Base-by-base conservation (phyloP, 2,797 vertebrate genomes). In the Argya squamiceps region DNA sequence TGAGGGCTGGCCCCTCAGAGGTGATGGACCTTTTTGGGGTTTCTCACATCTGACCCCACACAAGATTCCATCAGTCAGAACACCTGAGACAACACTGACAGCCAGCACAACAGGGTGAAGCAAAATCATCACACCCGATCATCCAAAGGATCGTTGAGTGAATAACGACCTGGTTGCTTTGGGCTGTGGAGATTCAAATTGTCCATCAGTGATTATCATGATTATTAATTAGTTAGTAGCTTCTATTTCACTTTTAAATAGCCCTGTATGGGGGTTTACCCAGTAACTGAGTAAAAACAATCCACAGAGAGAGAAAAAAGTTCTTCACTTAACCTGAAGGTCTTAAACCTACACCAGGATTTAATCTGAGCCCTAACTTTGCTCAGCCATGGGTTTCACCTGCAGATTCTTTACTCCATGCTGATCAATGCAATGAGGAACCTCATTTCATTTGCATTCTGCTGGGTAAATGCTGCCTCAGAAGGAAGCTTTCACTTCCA, bases 141-240 rank as follows among this genome's bases (percentile, higher is more conserved):
- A 22, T 7, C 21, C 55, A 75, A 44, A 63, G 5, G 7, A 1
- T 10, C 49, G 2, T 0, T 34, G 43, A 67, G 20, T 7, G 2
- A 13, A 21, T 0, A 20, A n/a, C 15, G 27, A 80, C 1, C 11
- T 24, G 34, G 5, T 41, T 41, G 32, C 26, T 47, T 22, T 30
- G 44, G 6, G 17, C 2, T n/a, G 3, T 10, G 32, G 3, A 18
- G 19, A 17, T 82, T 76, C 11, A 39, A 23, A 59, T 20, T 62
- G 4, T 20, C 29, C 19, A 11, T 30, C 27, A 18, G 4, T 71
- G 22, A 46, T 83, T 58, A 27, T 29, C 24, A 37, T 16, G 24
- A 50, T 55, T 39, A 23, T 65, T 64, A 76, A 49, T 81, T 64
- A 64, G 10, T 16, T 55, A 10, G 5, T 7, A 52, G 15, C 47